Evolutionary conservation across 2,888 invertebrate species (phyloP).

Genomic region (Yponomeuta sedellus): DNA sequence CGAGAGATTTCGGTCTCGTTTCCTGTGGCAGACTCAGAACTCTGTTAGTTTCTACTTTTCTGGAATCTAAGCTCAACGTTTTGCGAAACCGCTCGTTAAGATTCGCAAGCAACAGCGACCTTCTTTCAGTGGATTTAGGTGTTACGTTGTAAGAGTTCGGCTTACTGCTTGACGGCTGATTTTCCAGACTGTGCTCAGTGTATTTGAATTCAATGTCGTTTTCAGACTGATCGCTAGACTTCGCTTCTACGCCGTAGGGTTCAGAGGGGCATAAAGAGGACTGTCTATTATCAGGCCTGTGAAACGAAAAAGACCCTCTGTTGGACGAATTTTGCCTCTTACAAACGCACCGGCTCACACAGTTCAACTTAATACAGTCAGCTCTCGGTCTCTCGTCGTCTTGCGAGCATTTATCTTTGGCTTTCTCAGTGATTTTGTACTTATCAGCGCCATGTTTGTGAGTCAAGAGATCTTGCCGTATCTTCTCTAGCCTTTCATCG

Average conservation of each 20-base stretch:
- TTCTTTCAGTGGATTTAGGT: conserved; percentile 64
- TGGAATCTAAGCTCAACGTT: conserved; percentile 68
- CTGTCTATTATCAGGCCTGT: conserved; percentile 54
- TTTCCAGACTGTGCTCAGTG: conserved; percentile 62
- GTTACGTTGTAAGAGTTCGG: conserved; percentile 64
- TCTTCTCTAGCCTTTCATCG: conserved; percentile 65
- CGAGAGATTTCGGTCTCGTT: conserved; percentile 63
- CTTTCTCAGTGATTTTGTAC: conserved; percentile 58
- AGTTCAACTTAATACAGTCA: conserved; percentile 51
- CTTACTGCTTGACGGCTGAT: conserved; percentile 63
- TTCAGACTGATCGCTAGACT: conserved; percentile 52
- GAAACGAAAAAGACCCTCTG: conserved; percentile 65
- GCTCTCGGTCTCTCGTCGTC: conserved; percentile 19
- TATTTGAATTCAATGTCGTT: conserved; percentile 70
- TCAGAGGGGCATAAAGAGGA: conserved; percentile 49
- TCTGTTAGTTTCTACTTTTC: conserved; percentile 61
- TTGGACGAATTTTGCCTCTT: conserved; percentile 56
- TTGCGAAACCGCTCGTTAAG: conserved; percentile 68
- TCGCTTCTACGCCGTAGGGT: conserved; percentile 38
- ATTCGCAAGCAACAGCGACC: conserved; percentile 61
- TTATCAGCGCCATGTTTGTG: conserved; percentile 63
- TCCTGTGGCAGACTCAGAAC: conserved; percentile 54
- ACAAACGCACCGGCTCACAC: conserved; percentile 61
- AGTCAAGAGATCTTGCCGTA: conserved; percentile 60
- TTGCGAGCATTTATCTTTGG: conserved; percentile 29